Evolutionary conservation across 2,888 invertebrate species (phyloP), one percentile per base, ranked within the genome.

Genomic region (Clepsis dumicolana): DNA sequence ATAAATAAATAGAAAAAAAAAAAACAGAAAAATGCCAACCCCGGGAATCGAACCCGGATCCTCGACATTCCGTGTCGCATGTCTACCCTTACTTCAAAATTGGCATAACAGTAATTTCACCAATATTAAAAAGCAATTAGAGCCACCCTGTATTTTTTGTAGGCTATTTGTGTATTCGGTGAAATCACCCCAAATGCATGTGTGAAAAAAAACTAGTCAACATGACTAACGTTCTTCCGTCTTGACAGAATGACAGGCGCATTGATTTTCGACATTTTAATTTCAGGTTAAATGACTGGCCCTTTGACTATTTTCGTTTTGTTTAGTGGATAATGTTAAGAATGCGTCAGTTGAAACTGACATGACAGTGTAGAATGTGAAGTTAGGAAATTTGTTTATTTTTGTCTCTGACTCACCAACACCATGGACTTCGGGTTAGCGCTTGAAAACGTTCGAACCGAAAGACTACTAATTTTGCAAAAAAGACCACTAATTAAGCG

Each of bases 251-350:
- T 85, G 93, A 92, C 93, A 86, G 77, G 69, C 73, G 86, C 91
- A 90, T 89, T 82, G 89, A 90, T 90, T 86, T 87, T 81, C 80
- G 91, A 92, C 92, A 85, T 87, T 88, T 91, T 91, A 93, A 93
- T 93, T 93, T 91, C 87, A 87, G 90, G 92, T 91, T 90, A 91
- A 91, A 87, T 87, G 84, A 86, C 86, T 80, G 77, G 75, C 80
- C 81, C 84, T 8, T 84, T 84, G 70, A 72, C 83, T 88, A 89
- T 90, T 90, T 80, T 75, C 25, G 75, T 73, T 70, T 75, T 78
- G 78, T 71, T 73, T 72, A 68, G 65, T 70, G 71, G 62, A 71
- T 80, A 82, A 85, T 82, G 83, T 71, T 60, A 75, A 72, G 86
- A 80, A 87, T 87, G 80, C 80, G 80, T 82, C 81, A 71, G 67